phyloP scores from a whole-genome alignment of 2,888 invertebrate genomes.

The Cynaeus angustus region DNA sequence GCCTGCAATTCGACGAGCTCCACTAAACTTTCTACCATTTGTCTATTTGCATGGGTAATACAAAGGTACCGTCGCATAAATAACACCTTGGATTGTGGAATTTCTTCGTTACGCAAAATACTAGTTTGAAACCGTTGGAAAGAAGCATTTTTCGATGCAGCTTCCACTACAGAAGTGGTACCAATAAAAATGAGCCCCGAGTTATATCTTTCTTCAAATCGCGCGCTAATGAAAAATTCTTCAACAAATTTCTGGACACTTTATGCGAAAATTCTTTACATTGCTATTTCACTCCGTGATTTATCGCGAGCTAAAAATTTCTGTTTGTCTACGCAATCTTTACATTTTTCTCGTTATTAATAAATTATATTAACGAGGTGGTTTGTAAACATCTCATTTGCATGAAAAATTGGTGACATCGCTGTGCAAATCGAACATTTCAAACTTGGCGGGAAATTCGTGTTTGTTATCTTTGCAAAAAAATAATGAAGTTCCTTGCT shows the following conservation, averaged over 20 bases:
- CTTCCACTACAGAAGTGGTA: too few species aligned
- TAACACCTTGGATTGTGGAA: constrained; percentile 21
- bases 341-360: constrained; percentile 3
- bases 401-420: constrained; percentile 3
- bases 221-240: too few species aligned
- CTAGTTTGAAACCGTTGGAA: background rate
- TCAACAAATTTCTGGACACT: too few species aligned
- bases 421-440: background rate
- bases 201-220: too few species aligned
- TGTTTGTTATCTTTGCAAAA: background rate
- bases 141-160: background rate
- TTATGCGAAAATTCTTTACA: background rate
- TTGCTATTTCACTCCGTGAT: background rate
- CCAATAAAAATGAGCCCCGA: too few species aligned
- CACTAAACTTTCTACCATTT: constrained; percentile 30
- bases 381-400: constrained; percentile 4
- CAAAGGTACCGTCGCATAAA: constrained; percentile 12
- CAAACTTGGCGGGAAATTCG: constrained; percentile 7
- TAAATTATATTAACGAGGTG: background rate
- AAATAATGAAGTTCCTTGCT: constrained; percentile 1
- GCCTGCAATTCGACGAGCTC: constrained; percentile 19
- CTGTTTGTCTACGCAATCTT: constrained; percentile 1
- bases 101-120: constrained; percentile 20
- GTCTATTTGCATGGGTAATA: constrained; percentile 38
- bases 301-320: background rate